Base-by-base conservation (phyloP, 2,888 invertebrate genomes). In the Argyra leucocephala region DNA sequence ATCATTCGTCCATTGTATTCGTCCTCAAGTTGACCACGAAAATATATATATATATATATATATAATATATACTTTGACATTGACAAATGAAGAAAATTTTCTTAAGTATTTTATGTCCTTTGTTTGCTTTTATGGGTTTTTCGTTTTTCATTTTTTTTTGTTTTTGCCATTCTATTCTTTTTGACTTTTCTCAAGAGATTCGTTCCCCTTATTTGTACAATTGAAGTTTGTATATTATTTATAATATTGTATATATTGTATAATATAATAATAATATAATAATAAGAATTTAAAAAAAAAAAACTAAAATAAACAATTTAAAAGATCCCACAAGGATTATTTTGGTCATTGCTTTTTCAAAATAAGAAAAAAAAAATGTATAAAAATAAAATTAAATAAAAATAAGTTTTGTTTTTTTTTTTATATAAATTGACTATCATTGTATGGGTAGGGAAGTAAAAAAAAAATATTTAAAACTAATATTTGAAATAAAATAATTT, bases 31-130 rank as follows among this genome's bases (percentile, higher is more conserved):
- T 48, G 48, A 48, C 48, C 48, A 48, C 48, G n/a, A 48, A 48
- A n/a, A n/a, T n/a, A n/a, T n/a, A n/a, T n/a, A n/a, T n/a, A n/a
- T n/a, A n/a, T n/a, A n/a, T n/a, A n/a, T n/a, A n/a, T n/a, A n/a
- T n/a, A n/a, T n/a, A n/a, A 48, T 37, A 48, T 48, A 48, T 48
- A 48, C 48, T 48, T 48, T 48, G 48, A 48, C 48, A 48, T 48
- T 48, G 48, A 48, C 48, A 48, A 48, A 48, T 48, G 9, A 48
- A 48, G 48, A 48, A 48, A 48, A 48, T 48, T 9, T 48, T 48
- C 48, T 48, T 48, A n/a, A n/a, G n/a, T n/a, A n/a, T n/a, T n/a
- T n/a, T n/a, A n/a, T n/a, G n/a, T n/a, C n/a, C n/a, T n/a, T n/a
- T n/a, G n/a, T n/a, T n/a, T n/a, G n/a, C n/a, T n/a, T n/a, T n/a